Conservation (phyloP, 2,888 invertebrate species). For the Philereme transversata region DNA sequence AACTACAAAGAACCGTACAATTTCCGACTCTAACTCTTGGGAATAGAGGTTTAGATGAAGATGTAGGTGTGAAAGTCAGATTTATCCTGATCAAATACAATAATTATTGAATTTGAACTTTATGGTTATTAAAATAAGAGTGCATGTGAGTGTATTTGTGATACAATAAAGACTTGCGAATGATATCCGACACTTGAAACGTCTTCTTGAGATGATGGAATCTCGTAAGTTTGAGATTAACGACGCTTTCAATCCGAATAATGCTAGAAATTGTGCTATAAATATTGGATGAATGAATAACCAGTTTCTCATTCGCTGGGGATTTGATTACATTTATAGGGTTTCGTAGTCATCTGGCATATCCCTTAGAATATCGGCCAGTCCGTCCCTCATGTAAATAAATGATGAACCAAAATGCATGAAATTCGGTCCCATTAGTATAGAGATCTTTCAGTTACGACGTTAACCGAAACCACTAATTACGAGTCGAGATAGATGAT, state of each 20-base stretch:
- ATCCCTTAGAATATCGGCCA: too few species aligned
- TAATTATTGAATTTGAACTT: constrained; percentile 6
- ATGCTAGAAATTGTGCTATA: background rate
- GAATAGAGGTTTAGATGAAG: background rate
- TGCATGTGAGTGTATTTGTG: background rate
- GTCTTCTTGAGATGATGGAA: constrained; percentile 35
- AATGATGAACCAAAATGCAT: too few species aligned
- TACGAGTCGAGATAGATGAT: too few species aligned
- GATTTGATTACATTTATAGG: too few species aligned
- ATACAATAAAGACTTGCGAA: constrained; percentile 36
- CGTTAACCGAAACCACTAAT: too few species aligned
- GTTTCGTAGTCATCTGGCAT: too few species aligned
- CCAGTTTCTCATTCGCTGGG: too few species aligned
- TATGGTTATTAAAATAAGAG: background rate
- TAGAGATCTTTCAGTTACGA: too few species aligned
- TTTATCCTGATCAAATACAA: background rate
- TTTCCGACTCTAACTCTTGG: constrained; percentile 14
- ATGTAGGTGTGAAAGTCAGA: background rate
- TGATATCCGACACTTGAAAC: constrained; percentile 48
- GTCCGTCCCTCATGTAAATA: too few species aligned
- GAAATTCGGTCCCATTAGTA: too few species aligned
- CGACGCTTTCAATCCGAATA: constrained; percentile 13
- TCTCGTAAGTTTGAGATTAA: constrained; percentile 39
- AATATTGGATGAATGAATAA: constrained; percentile 4
- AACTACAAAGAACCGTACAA: background rate